Evolutionary conservation across 2,888 invertebrate species (phyloP), one percentile per base, ranked within the genome.

Genomic region (Phlogophora meticulosa): DNA sequence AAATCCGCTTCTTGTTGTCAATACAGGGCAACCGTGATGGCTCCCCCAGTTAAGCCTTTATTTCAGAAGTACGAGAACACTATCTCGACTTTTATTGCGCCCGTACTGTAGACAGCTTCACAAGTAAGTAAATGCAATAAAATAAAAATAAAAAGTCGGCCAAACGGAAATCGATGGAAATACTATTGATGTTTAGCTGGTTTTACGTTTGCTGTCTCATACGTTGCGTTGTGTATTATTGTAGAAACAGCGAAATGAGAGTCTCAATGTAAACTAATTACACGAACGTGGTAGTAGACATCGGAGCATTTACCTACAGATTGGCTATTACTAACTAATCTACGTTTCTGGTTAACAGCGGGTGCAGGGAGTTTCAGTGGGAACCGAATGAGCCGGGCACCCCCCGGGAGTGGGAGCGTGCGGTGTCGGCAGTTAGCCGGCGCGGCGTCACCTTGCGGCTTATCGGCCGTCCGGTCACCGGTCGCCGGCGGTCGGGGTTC

Each of bases 1-100:
- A 94, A 95, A 95, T 95, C 95, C 94, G 94, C 93, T 94, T 93
- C 94, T 94, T 94, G 94, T 95, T 95, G 95, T 95, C 95, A 95
- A 95, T 95, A 95, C 94, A 91, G 90, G 91, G 93, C 92, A 90
- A 91, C 94, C 88, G 91, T 94, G 94, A 95, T 93, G 94, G 91
- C 91, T 93, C 91, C 91, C 93, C 87, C 91, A 87, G 91, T 91
- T 94, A 94, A 95, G 94, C 94, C 94, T 95, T 94, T 94, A 93
- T 93, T 94, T 94, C 92, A 91, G 86, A 91, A 92, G 90, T 87
- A 88, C 85, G 78, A 87, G 90, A 90, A 93, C 93, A 94, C 94
- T 94, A 94, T 94, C 92, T 91, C 82, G 85, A 90, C 91, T 93
- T 93, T 93, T 93, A 93, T 92, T 91, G 91, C 88, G 88, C 85